phyloP scores from a whole-genome alignment of 2,888 invertebrate species.

The Parascotia fuliginaria region DNA sequence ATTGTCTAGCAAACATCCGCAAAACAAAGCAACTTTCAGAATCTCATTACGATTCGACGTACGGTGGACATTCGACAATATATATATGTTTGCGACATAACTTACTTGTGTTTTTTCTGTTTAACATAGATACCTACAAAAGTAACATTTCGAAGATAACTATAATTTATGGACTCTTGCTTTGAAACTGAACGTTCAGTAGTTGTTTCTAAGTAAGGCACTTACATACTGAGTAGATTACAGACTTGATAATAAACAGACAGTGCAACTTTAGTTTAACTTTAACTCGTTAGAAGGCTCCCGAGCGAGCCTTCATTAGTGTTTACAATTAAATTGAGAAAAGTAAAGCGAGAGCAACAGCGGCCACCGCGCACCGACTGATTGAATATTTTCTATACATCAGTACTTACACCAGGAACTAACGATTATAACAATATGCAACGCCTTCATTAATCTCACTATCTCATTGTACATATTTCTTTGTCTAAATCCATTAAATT shows the following conservation, averaged over 20 bases:
- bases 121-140: no score
- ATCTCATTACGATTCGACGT: constrained; percentile 35
- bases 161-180: not conserved
- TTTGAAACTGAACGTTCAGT: constrained; percentile 8
- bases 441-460: constrained; percentile 77
- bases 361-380: constrained; percentile 33
- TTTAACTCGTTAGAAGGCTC: constrained; percentile 71
- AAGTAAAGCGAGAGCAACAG: constrained; percentile 54
- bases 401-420: constrained; percentile 41
- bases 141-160: no score
- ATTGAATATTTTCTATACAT: constrained; percentile 14
- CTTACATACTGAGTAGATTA: constrained; percentile 53
- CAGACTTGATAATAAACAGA: constrained; percentile 69
- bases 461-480: constrained; percentile 84
- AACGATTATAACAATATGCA: constrained; percentile 73
- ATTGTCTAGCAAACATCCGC: constrained; percentile 63
- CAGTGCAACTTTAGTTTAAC: constrained; percentile 66
- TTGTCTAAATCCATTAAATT: constrained; percentile 86
- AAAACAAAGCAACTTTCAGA: constrained; percentile 31
- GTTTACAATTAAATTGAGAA: constrained; percentile 66
- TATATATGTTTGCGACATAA: constrained; percentile 7
- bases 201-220: constrained; percentile 28
- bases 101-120: not conserved
- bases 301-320: constrained; percentile 72
- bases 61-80: constrained; percentile 12